Percentiles rank a stretch among this genome's conserved stretches.
These are phyloP conservation scores for Rhinolophus ferrumequinum DNA, from an alignment of 2,113 vertebrate species.

Conservation along the genomic window DNA sequence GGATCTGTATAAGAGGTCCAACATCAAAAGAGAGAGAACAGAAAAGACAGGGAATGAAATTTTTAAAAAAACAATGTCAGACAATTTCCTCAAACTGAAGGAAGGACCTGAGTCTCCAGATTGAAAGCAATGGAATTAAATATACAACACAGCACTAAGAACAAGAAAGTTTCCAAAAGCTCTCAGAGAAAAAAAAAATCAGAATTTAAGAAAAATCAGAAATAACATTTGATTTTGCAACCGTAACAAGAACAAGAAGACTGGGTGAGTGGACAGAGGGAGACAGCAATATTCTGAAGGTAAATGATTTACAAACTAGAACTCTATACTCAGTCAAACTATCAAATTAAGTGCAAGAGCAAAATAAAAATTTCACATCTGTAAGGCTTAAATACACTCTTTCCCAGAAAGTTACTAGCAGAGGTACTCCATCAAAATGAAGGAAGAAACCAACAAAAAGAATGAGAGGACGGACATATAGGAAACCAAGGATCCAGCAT, in stretches of 20 bases:
- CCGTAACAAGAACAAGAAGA: not conserved
- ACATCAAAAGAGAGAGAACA: not conserved
- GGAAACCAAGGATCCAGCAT: not conserved
- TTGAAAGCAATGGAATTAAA: conserved; percentile 19
- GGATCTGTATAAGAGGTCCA: not conserved
- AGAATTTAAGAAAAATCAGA: conserved; percentile 48
- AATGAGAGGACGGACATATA: not conserved
- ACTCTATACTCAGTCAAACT: conserved; percentile 28
- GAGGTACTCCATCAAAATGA: conserved; percentile 42
- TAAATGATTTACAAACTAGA: conserved; percentile 40
- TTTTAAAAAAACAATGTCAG: not conserved
- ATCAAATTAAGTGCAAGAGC: not conserved
- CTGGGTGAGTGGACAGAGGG: not conserved
- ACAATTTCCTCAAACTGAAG: conserved; percentile 34
- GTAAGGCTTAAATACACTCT: not conserved
- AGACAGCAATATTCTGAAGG: not conserved
- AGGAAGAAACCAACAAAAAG: not conserved
- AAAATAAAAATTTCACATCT: conserved; percentile 42
- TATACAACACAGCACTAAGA: not conserved
- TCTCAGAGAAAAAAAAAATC: conserved; percentile 26
- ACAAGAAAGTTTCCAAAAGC: not conserved
- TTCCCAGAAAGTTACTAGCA: conserved; percentile 43
- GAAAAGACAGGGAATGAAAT: not conserved
- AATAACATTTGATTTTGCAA: conserved; percentile 42
- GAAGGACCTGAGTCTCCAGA: not conserved